Evolutionary conservation across 2,113 vertebrate species (phyloP).

Genomic region (Recurvirostra avosetta): DNA sequence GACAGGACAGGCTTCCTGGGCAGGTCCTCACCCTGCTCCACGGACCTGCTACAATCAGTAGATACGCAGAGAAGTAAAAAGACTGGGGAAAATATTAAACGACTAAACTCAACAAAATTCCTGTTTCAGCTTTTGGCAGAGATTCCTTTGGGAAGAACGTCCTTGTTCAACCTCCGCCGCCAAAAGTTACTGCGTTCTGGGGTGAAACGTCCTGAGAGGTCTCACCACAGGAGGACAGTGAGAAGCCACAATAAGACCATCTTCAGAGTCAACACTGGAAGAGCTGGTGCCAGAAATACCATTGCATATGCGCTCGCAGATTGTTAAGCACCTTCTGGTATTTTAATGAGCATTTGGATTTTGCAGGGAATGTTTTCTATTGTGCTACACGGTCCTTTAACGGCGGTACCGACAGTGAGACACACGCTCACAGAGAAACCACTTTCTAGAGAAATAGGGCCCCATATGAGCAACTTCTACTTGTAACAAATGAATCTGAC

Average conservation of each 20-base stretch:
- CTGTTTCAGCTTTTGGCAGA: neutral
- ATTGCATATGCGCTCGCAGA: neutral
- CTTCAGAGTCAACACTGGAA: neutral
- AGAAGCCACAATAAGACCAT: neutral
- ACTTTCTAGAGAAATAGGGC: neutral
- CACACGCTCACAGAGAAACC: neutral
- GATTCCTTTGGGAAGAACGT: neutral
- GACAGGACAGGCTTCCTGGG: neutral
- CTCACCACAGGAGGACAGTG: neutral
- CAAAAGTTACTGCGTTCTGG: rapidly evolving
- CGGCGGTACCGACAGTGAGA: neutral
- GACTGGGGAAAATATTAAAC: neutral
- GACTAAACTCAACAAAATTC: neutral
- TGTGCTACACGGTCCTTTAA: neutral
- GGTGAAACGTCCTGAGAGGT: neutral
- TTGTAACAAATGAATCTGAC: neutral
- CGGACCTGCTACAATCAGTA: neutral
- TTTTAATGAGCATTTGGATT: neutral
- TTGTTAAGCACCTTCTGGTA: neutral
- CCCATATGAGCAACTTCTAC: neutral
- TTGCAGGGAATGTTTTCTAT: neutral
- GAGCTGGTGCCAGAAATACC: neutral
- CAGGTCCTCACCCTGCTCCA: neutral
- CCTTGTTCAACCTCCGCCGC: neutral
- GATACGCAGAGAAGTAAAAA: neutral